These are phyloP conservation scores for Anser brachyrhynchus DNA, from an alignment of 2,113 vertebrate species.

Conservation along the genomic window DNA sequence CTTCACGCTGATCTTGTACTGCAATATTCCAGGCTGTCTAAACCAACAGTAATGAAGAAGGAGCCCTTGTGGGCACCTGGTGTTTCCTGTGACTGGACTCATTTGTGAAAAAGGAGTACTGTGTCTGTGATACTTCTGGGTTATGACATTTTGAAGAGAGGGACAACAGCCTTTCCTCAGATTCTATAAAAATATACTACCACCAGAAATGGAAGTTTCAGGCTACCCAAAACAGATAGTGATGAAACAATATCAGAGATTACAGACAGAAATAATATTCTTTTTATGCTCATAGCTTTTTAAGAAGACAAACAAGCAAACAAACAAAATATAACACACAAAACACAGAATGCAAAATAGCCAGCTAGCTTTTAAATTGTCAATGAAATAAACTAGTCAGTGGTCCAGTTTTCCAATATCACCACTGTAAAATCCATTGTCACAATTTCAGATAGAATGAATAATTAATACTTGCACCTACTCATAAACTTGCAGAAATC, in stretches of 20 bases:
- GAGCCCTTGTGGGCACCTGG: not conserved
- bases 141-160: not conserved
- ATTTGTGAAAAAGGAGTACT: not conserved
- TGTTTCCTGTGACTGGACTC: not conserved
- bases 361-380: not conserved
- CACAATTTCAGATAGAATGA: not conserved
- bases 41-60: fast-evolving
- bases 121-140: not conserved
- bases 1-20: not conserved
- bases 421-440: not conserved
- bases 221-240: not conserved
- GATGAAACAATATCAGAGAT: not conserved
- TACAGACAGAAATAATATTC: not conserved
- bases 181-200: not conserved
- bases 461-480: not conserved
- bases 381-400: not conserved
- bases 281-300: not conserved
- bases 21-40: not conserved
- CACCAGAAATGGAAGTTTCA: not conserved
- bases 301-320: not conserved
- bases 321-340: too few relatives aligned
- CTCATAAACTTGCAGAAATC: not conserved
- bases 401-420: not conserved
- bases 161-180: not conserved
- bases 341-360: not conserved